A percentile compares a stretch with the other conserved stretches of the same genome.
phyloP scores from a whole-genome alignment of 2,113 vertebrate genomes.

The Pedetes capensis region DNA sequence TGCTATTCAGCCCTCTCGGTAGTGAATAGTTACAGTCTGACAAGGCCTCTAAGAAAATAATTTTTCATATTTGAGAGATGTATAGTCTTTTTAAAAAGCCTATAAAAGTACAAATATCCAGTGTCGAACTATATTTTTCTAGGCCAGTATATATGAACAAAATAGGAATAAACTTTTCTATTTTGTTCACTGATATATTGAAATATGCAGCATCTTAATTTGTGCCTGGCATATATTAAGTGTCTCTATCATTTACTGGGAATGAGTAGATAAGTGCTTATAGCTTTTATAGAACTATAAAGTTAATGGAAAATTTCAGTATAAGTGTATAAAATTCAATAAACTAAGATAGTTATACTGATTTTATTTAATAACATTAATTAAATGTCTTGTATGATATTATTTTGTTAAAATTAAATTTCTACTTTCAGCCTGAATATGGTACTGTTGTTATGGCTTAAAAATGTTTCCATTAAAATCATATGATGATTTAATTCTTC shows the following conservation, averaged over 20 bases:
- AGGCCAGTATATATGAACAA: background rate
- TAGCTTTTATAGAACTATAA: background rate
- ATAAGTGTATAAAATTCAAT: background rate
- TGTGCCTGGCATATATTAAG: background rate
- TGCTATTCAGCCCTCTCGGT: background rate
- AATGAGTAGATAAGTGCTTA: background rate
- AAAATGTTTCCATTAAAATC: slow-evolving; percentile 1
- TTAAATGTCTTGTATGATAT: background rate
- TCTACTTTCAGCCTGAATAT: background rate
- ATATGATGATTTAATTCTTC: background rate
- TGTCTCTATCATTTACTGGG: background rate
- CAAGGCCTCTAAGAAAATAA: background rate
- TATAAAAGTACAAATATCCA: background rate
- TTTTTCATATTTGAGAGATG: background rate
- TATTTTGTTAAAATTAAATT: slow-evolving; percentile 17
- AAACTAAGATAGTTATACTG: background rate
- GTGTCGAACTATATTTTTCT: background rate
- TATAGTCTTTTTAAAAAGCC: background rate
- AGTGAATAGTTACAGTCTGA: background rate
- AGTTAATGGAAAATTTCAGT: background rate
- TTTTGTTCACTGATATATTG: background rate
- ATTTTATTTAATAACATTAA: background rate
- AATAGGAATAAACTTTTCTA: background rate
- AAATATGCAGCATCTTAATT: background rate
- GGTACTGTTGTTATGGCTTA: background rate